Percentiles rank a stretch among this genome's conserved stretches.
Conservation (phyloP, 2,113 vertebrate genomes). For the Ceyx cyanopectus region DNA sequence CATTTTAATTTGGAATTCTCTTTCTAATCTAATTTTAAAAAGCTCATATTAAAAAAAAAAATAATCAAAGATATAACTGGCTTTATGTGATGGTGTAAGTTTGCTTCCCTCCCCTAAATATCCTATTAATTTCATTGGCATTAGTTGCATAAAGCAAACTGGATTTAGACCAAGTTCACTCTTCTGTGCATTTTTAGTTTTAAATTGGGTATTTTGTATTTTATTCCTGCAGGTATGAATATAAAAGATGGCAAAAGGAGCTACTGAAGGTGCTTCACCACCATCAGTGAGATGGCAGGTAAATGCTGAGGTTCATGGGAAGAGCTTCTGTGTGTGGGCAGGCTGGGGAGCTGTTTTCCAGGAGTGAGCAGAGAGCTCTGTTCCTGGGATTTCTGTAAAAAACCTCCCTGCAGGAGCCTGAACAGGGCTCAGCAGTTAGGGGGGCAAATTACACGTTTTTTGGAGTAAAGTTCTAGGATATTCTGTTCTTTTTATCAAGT, state of each 20-base stretch:
- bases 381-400: neutral
- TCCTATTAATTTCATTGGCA: neutral
- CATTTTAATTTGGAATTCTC: neutral
- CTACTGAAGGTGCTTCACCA: neutral
- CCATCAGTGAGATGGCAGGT: neutral
- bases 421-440: neutral
- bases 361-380: neutral
- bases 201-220: neutral
- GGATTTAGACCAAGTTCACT: neutral
- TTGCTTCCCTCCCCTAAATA: neutral
- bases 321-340: neutral
- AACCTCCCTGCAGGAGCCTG: neutral
- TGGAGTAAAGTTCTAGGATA: neutral
- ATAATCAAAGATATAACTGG: neutral
- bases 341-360: neutral
- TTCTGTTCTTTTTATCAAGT: neutral
- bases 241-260: neutral
- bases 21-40: slow-evolving; percentile 12
- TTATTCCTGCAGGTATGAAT: neutral
- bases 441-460: neutral
- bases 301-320: neutral
- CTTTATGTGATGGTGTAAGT: neutral
- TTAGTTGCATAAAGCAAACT: neutral
- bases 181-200: neutral
- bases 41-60: neutral